Evolutionary conservation across 2,113 vertebrate species (phyloP).

Genomic region (Polypterus bichir): DNA sequence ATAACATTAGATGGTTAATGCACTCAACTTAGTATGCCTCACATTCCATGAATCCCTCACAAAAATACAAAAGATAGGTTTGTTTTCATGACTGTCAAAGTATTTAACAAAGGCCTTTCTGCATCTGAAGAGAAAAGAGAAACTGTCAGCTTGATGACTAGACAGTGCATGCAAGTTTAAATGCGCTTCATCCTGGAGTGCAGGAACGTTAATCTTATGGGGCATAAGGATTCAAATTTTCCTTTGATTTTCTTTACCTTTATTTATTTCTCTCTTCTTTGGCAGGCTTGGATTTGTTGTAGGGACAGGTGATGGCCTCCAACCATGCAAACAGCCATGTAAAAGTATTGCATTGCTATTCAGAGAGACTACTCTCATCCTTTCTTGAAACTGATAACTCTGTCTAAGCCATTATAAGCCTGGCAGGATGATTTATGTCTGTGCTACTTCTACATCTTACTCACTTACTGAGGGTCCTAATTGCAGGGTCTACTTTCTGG

Average conservation of each 20-base stretch:
- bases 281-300: slow-evolving; percentile 34
- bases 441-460: not conserved
- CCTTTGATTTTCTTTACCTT: slow-evolving; percentile 17
- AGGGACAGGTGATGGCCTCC: slow-evolving; percentile 34
- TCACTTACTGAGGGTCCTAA: not conserved
- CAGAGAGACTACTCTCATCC: slow-evolving; percentile 2
- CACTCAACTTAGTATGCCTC: too few relatives aligned
- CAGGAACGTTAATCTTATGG: slow-evolving; percentile 17
- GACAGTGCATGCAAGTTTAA: slow-evolving; percentile 25
- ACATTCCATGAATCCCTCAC: slow-evolving; percentile 31
- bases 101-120: slow-evolving; percentile 29
- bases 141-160: slow-evolving; percentile 34
- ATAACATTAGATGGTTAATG: too few relatives aligned
- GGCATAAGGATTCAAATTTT: slow-evolving; percentile 18
- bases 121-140: slow-evolving; percentile 32
- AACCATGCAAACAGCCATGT: slow-evolving; percentile 22
- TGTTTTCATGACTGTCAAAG: slow-evolving; percentile 23
- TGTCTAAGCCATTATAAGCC: not conserved
- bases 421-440: slow-evolving; percentile 12
- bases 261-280: slow-evolving; percentile 11
- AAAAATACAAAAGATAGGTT: slow-evolving; percentile 35
- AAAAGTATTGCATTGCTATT: slow-evolving; percentile 2
- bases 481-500: not conserved
- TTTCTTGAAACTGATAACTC: not conserved
- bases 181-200: slow-evolving; percentile 17